phyloP scores from a whole-genome alignment of 1,140 invertebrate species.

The Drosophila trapezifrons region DNA sequence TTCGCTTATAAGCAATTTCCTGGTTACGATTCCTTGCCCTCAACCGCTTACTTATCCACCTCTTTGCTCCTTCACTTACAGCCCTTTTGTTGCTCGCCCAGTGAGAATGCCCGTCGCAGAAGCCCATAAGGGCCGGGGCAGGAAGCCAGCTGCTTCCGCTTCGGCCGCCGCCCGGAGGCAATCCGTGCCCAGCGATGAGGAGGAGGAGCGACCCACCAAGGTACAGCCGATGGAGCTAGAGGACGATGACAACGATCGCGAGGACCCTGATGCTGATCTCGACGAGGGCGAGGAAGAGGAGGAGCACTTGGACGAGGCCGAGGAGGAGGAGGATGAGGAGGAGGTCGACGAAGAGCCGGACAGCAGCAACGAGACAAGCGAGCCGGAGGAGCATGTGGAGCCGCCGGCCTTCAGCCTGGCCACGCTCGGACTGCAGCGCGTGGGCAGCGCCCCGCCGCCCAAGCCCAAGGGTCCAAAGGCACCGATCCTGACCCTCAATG shows the following conservation, averaged over 20 bases:
- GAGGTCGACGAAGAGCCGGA: slow-evolving; percentile 33
- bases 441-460: slow-evolving; percentile 89
- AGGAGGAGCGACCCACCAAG: slow-evolving; percentile 1
- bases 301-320: slow-evolving; percentile 29
- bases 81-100: slow-evolving; percentile 34
- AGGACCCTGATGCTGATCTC: slow-evolving; percentile 25
- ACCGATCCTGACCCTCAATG: slow-evolving; percentile 91
- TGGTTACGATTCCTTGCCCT: not conserved
- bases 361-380: slow-evolving; percentile 75
- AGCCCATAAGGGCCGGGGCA: slow-evolving; percentile 38
- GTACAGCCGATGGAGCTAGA: slow-evolving; percentile 25
- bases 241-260: slow-evolving; percentile 27
- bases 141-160: slow-evolving; percentile 39
- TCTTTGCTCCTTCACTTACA: slow-evolving; percentile 29
- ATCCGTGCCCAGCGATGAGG: slow-evolving; percentile 27
- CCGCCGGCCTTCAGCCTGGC: slow-evolving; percentile 89
- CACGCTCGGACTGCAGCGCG: slow-evolving; percentile 90
- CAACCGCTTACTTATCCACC: not conserved
- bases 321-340: slow-evolving; percentile 39
- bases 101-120: slow-evolving; percentile 65
- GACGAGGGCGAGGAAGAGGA: slow-evolving; percentile 36
- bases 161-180: slow-evolving; percentile 16
- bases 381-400: slow-evolving; percentile 86
- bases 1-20: too few species aligned
- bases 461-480: slow-evolving; percentile 88